phyloP scores from a whole-genome alignment of 2,888 invertebrate genomes.

The Tachina fera region DNA sequence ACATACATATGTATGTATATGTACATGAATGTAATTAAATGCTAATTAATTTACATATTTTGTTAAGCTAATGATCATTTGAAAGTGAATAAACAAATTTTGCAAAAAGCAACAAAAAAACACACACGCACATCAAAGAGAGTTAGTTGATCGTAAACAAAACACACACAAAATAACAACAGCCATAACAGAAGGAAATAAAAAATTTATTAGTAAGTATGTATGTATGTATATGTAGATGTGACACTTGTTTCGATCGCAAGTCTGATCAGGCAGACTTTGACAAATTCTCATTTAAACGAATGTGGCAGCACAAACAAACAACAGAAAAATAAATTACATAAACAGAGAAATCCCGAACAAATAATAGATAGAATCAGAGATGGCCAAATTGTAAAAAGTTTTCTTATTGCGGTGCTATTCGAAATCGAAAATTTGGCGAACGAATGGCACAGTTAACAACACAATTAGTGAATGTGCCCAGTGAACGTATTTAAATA shows the following conservation, averaged over 20 bases:
- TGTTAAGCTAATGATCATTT: constrained; percentile 56
- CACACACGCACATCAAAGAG: not conserved
- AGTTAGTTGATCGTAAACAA: not conserved
- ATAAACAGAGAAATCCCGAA: not conserved
- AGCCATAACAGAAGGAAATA: constrained; percentile 3
- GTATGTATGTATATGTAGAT: constrained; percentile 11
- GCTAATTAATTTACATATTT: constrained; percentile 57
- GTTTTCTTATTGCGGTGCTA: no score
- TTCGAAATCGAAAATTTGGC: no score
- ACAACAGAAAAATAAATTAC: not conserved
- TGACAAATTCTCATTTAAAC: constrained; percentile 2
- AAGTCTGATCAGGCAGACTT: constrained; percentile 42
- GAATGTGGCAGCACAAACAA: not conserved
- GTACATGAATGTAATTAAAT: constrained; percentile 60
- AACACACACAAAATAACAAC: not conserved
- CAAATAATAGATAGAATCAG: constrained; percentile 27
- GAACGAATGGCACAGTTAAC: no score
- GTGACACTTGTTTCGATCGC: constrained; percentile 51
- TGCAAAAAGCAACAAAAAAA: constrained; percentile 27
- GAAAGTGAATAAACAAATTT: constrained; percentile 13
- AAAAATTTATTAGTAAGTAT: constrained; percentile 27
- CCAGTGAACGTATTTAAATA: no score
- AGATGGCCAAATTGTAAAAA: no score
- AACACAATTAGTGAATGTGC: no score
- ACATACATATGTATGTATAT: no score